A percentile compares a stretch with the other conserved stretches of the same genome.
phyloP scores from a whole-genome alignment of 2,113 vertebrate genomes.

The Pseudorhombus dupliciocellatus region DNA sequence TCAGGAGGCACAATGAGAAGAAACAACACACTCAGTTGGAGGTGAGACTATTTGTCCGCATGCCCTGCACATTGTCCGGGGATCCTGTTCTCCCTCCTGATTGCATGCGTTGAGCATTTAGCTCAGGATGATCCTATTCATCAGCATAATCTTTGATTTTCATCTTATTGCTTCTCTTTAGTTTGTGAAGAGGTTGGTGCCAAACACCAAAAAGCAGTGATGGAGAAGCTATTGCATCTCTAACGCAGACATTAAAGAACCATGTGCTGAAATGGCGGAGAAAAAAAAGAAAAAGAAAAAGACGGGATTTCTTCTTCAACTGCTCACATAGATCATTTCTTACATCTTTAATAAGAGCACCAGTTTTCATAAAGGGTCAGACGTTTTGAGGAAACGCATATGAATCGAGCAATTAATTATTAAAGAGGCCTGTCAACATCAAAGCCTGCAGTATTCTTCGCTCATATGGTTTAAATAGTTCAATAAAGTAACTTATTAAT shows the following conservation, averaged over 20 bases:
- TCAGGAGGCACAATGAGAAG: slow-evolving; percentile 80
- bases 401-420: slow-evolving; percentile 77
- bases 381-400: slow-evolving; percentile 76
- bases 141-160: slow-evolving; percentile 67
- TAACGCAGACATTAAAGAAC: not conserved
- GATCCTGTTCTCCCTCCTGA: slow-evolving; percentile 71
- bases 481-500: slow-evolving; percentile 80
- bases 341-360: not conserved
- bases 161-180: slow-evolving; percentile 45
- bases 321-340: slow-evolving; percentile 35
- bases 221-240: slow-evolving; percentile 2
- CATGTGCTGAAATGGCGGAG: not conserved
- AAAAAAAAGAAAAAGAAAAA: not conserved
- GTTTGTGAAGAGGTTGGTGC: slow-evolving; percentile 37
- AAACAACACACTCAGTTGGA: slow-evolving; percentile 82
- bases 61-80: slow-evolving; percentile 70
- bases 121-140: slow-evolving; percentile 74
- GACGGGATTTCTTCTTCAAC: slow-evolving; percentile 14
- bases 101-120: slow-evolving; percentile 71
- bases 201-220: slow-evolving; percentile 9
- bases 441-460: slow-evolving; percentile 74
- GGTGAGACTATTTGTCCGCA: slow-evolving; percentile 80
- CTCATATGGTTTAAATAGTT: slow-evolving; percentile 76
- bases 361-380: slow-evolving; percentile 64
- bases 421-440: slow-evolving; percentile 73